phyloP scores from a whole-genome alignment of 1,140 invertebrate species.

The Penaeus indicus region DNA sequence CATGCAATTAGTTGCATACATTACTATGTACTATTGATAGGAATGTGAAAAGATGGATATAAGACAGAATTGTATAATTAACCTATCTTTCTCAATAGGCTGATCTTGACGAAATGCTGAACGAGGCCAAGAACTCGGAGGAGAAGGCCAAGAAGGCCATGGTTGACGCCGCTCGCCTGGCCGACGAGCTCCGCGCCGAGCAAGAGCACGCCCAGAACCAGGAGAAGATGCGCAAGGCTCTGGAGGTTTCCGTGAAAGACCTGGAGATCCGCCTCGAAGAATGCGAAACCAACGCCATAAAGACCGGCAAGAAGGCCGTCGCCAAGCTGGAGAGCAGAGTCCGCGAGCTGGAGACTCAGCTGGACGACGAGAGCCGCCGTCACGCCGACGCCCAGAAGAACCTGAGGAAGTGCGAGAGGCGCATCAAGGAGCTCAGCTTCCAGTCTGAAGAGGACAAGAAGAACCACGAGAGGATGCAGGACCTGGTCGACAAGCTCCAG shows the following conservation, averaged over 20 bases:
- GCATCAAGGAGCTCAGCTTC: constrained; percentile 59
- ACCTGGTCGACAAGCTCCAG: constrained; percentile 69
- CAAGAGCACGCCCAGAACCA: constrained; percentile 60
- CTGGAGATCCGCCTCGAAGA: constrained; percentile 88
- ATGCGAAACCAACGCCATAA: constrained; percentile 86
- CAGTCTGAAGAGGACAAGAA: constrained; percentile 77
- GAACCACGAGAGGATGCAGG: constrained; percentile 74
- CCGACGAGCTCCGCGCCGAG: constrained; percentile 57
- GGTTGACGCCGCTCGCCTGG: constrained; percentile 58
- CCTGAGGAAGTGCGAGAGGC: constrained; percentile 61
- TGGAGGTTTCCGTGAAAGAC: constrained; percentile 72
- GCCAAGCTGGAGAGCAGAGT: constrained; percentile 72
- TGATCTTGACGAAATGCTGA: constrained; percentile 59
- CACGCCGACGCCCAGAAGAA: constrained; percentile 58
- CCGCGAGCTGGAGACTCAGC: constrained; percentile 41
- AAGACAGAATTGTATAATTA: not conserved
- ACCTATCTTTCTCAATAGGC: constrained; percentile 15
- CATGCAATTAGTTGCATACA: not conserved
- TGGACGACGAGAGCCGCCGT: constrained; percentile 54
- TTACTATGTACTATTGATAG: no score
- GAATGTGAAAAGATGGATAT: not conserved
- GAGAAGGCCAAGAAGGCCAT: constrained; percentile 62
- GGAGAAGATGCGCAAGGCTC: constrained; percentile 54
- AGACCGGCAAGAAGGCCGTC: constrained; percentile 70
- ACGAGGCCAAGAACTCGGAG: constrained; percentile 58